Evolutionary conservation across 1,140 invertebrate species (phyloP), one percentile per base, ranked within the genome.

Genomic region (Drosophila burlai): DNA sequence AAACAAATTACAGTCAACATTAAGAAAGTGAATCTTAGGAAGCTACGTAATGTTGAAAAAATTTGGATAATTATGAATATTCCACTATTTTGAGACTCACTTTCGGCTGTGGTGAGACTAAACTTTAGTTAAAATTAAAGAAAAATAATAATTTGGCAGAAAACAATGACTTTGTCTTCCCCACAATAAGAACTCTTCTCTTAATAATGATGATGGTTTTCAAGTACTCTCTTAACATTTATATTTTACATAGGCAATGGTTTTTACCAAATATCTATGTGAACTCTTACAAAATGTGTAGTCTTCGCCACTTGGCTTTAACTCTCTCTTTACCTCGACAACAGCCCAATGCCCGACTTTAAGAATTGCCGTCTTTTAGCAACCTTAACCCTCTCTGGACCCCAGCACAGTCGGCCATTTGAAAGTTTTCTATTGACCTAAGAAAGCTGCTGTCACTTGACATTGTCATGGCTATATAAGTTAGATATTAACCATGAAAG

Each of bases 391-490:
- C 24, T 38, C 38, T 43, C 7, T 50, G 4, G 29, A 58, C 13
- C 16, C 13, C n/a, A 15, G 15, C 13, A 13, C 15, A 24, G 21
- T 15, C 55, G 42, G 13, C 57, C 38, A 45, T 73, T 36, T 24
- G 46, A 42, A 24, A 47, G 21, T 71, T 65, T 40, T 42, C 29
- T 76, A 26, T 66, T 59, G 18, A 59, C 72, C 52, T 72, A 60
- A 50, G 46, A 73, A 50, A 73, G 69, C 69, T 68, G 54, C 46
- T 67, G 34, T 40, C 68, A 43, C 29, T 73, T 50, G 45, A 31
- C 66, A 34, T 45, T 59, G 26, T 42, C 45, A 29, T 42, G 29
- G 43, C 38, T 29, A 40, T 49, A 42, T 34, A 26, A 50, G 36
- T 43, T 18, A 50, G 26, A 47, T 66, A 26, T 36, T 36, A 24